Evolutionary conservation across 2,797 vertebrate species (phyloP).

Genomic region (Sciurus vulgaris): DNA sequence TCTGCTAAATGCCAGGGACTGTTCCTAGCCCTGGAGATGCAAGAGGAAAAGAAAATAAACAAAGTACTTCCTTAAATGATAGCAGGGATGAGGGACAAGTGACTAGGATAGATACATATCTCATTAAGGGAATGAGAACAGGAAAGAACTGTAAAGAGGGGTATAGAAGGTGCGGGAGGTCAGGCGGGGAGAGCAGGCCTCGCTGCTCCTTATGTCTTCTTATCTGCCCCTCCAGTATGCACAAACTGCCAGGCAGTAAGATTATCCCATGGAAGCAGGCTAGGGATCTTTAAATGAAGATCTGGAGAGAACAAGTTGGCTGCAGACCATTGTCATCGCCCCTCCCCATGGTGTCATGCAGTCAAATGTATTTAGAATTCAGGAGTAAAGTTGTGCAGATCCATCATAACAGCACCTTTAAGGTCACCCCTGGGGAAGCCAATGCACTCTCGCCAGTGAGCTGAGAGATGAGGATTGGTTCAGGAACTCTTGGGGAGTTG

Average conservation of each 20-base stretch:
- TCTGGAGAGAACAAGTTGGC: background rate
- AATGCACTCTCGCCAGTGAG: background rate
- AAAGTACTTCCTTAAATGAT: background rate
- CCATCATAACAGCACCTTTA: constrained; percentile 65
- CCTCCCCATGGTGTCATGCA: background rate
- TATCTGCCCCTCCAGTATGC: background rate
- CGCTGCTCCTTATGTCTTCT: background rate
- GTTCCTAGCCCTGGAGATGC: background rate
- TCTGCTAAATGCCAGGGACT: background rate
- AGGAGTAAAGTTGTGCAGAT: constrained; percentile 68
- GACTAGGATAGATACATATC: background rate
- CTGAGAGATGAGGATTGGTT: constrained; percentile 59
- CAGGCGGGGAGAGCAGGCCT: too few relatives aligned
- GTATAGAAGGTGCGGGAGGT: rapidly evolving
- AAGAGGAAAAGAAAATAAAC: background rate
- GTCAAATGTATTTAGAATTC: constrained; percentile 66
- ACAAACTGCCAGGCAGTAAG: background rate
- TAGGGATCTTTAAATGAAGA: background rate
- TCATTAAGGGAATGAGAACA: background rate
- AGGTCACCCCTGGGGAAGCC: constrained; percentile 73
- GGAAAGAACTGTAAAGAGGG: background rate
- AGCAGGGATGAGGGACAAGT: background rate
- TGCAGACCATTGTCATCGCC: background rate
- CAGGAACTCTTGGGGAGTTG: constrained; percentile 61
- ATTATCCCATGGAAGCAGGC: background rate